These are phyloP conservation scores for Pachypeltis micranthus DNA, from an alignment of 1,140 invertebrate species.

Conservation along the genomic window DNA sequence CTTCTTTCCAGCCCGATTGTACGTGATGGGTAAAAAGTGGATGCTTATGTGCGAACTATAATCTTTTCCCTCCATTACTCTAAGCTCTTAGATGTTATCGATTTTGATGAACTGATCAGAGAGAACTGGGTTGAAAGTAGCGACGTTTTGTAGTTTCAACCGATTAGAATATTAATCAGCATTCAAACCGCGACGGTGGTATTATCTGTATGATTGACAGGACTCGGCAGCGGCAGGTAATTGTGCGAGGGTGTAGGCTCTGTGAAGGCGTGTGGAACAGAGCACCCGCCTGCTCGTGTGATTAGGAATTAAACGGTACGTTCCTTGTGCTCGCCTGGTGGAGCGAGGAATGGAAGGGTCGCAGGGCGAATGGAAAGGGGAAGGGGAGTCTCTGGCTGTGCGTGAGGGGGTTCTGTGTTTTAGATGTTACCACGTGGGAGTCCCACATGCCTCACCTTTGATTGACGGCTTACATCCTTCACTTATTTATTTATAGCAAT, in stretches of 20 bases:
- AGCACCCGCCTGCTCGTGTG: background rate
- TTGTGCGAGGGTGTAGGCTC: background rate
- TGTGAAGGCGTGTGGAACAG: background rate
- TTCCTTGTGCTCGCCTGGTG: too few relatives aligned
- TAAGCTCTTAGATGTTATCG: too few relatives aligned
- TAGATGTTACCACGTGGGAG: constrained; percentile 7
- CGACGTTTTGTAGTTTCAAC: background rate
- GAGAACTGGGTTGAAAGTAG: background rate
- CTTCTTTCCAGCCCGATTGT: background rate
- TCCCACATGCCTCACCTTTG: constrained; percentile 7
- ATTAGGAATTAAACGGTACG: constrained; percentile 5
- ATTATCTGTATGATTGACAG: background rate
- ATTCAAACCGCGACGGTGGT: background rate
- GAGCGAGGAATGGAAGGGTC: too few relatives aligned
- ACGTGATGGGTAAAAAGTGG: background rate
- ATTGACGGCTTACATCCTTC: constrained; percentile 5
- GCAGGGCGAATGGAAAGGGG: background rate
- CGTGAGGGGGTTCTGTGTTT: background rate
- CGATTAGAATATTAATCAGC: background rate
- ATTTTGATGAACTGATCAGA: background rate
- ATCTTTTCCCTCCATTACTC: too few relatives aligned
- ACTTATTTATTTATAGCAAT: constrained; percentile 7
- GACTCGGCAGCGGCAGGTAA: background rate
- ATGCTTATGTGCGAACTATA: background rate
- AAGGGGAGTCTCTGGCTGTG: background rate